Evolutionary conservation across 2,113 vertebrate species (phyloP), one percentile per base, ranked within the genome.

Genomic region (Oryzias celebensis): DNA sequence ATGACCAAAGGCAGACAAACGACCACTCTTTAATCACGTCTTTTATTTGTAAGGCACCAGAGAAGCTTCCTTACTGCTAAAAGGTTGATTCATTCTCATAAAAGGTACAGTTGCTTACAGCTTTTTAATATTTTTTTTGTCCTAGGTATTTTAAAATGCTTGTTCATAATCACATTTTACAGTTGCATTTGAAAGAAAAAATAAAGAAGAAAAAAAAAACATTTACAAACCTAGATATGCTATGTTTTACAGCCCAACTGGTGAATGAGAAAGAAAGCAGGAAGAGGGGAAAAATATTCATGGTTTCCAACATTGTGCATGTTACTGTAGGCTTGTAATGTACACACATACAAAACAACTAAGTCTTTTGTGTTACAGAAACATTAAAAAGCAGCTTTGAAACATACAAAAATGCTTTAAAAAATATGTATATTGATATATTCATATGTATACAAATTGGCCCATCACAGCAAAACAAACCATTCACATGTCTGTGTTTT

Each of bases 11-110:
- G 56, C 46, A 73, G 14, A 76, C 65, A 77, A 55, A 64, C 13
- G 18, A 65, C 43, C 52, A 43, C 77, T 83, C 78, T 90, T 90
- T 89, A 85, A 90, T 88, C 88, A 90, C 85, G 48, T 90, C 89
- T 87, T 92, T 92, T 91, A 92, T 93, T 92, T 90, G 92, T 91
- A 93, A 93, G 92, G 92, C 92, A 93, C 91, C 90, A 90, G 90
- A 92, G 90, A 91, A 88, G 87, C 89, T 92, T 91, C 91, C 91
- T 93, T 93, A 92, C 92, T 88, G 90, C 90, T 90, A 89, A 91
- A 91, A 88, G 81, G 85, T 83, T 73, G 84, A 86, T 90, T 90
- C 85, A 81, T 91, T 88, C 84, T 87, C 80, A 82, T 84, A 76
- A 77, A 83, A 89, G 68, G 88, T 81, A 87, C 75, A 77, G 78